phyloP scores from a whole-genome alignment of 2,113 vertebrate species.

The Eptatretus burgeri region DNA sequence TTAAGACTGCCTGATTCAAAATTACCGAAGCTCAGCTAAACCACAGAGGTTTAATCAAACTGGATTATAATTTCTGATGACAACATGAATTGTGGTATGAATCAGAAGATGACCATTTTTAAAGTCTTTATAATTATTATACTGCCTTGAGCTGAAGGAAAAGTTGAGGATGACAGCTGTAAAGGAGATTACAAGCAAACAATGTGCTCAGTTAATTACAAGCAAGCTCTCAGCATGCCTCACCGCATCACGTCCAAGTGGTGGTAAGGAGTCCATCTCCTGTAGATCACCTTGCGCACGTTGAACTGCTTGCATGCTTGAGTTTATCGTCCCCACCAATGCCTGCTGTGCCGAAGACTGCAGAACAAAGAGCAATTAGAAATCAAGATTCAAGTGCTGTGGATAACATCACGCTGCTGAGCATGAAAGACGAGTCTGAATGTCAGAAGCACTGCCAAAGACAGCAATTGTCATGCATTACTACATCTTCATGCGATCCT shows the following conservation, averaged over 20 bases:
- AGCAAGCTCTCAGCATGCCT: conserved; percentile 12
- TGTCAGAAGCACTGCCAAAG: too few species aligned
- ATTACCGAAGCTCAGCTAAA: too few species aligned
- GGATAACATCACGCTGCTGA: too few species aligned
- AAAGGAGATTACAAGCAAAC: neutral
- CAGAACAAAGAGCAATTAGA: conserved; percentile 9
- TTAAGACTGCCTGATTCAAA: too few species aligned
- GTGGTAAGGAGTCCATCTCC: conserved; percentile 56
- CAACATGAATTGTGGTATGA: too few species aligned
- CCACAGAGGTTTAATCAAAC: too few species aligned
- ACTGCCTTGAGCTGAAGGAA: conserved; percentile 10
- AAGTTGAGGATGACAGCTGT: conserved; percentile 11
- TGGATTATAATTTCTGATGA: too few species aligned
- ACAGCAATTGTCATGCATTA: too few species aligned
- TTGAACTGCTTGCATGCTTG: conserved; percentile 82
- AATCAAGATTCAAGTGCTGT: neutral
- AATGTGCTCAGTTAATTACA: neutral
- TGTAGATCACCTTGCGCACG: conserved; percentile 65
- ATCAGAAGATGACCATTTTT: too few species aligned
- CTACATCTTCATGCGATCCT: too few species aligned
- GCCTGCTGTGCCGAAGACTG: conserved; percentile 92
- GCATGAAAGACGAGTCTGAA: too few species aligned
- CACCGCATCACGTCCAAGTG: conserved; percentile 83
- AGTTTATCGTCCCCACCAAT: conserved; percentile 91
- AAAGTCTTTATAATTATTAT: too few species aligned